Base-by-base conservation (phyloP, 2,797 vertebrate genomes). In the Meda fulgida region DNA sequence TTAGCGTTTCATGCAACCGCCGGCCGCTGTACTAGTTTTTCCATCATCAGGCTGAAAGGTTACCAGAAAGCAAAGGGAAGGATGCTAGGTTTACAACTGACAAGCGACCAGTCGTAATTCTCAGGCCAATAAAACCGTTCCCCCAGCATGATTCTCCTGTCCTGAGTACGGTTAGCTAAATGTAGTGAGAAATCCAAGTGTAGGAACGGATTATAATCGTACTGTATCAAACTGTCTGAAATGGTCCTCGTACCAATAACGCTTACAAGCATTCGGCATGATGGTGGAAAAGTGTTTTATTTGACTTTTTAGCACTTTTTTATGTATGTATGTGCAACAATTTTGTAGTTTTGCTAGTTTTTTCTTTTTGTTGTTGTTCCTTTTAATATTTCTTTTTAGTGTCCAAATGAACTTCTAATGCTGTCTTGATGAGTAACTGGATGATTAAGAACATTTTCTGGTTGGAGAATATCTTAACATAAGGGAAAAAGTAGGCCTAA, bases 371-470 rank as follows among this genome's bases (percentile, higher is more conserved):
- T 46, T 14, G 43, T 46, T 46, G 46, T 29, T 38, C 2, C 7
- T 65, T 63, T 21, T 21, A 63, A 43, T 31, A 36, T 63, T 63
- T 73, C 2, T 4, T 38, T 75, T 58, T 55, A 43, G 60, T 79
- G 53, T 55, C 55, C 40, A 34, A 75, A 31, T 48, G n/a, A 80
- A 67, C 55, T 53, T 85, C 18, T 78, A 78, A 81, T 66, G 48
- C 40, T 43, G 29, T 81, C 81, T 80, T 81, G 65, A 84, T 76
- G 40, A 60, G 60, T 23, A 66, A 75, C 19, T 36, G 23, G 1
- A 76, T 77, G 31, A 26, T 60, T 58, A 79, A 70, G 14, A 77
- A 81, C 65, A 73, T 10, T n/a, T 53, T 70, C 53, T 84, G 40
- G 75, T 14, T 26, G 40, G 48, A 73, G 70, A 4, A 38, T 77